These are phyloP conservation scores for Pogonomyrmex barbatus DNA, from an alignment of 1,140 invertebrate genomes.

Conservation along the genomic window DNA sequence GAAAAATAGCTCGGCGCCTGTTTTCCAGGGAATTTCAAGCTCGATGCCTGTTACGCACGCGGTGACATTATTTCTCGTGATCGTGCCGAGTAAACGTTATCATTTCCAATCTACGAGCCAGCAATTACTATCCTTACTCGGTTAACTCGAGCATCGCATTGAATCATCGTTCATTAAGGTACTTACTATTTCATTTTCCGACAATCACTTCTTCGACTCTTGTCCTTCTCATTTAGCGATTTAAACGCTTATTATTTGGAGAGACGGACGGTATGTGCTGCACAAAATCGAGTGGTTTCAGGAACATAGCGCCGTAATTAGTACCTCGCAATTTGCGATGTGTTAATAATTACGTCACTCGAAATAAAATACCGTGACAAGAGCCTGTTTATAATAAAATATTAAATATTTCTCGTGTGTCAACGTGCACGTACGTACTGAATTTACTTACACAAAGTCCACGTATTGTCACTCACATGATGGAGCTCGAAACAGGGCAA, in stretches of 20 bases:
- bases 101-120: neutral
- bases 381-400: neutral
- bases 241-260: neutral
- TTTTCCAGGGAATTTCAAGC: conserved; percentile 19
- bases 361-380: neutral
- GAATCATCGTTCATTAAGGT: neutral
- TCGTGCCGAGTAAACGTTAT: conserved; percentile 6
- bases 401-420: neutral
- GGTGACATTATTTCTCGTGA: conserved; percentile 5
- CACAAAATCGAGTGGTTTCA: too few relatives aligned
- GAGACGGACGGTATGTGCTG: too few relatives aligned
- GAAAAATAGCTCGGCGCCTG: neutral
- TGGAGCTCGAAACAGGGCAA: neutral
- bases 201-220: neutral
- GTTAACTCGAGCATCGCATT: neutral
- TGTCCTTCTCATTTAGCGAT: neutral
- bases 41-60: neutral
- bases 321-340: neutral
- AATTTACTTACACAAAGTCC: neutral
- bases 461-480: neutral
- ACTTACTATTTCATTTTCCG: neutral
- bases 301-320: too few relatives aligned
- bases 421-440: too few relatives aligned
- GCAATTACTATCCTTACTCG: conserved; percentile 5
- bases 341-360: neutral